phyloP scores from a whole-genome alignment of 2,113 vertebrate species.

The Entomyzon cyanotis region DNA sequence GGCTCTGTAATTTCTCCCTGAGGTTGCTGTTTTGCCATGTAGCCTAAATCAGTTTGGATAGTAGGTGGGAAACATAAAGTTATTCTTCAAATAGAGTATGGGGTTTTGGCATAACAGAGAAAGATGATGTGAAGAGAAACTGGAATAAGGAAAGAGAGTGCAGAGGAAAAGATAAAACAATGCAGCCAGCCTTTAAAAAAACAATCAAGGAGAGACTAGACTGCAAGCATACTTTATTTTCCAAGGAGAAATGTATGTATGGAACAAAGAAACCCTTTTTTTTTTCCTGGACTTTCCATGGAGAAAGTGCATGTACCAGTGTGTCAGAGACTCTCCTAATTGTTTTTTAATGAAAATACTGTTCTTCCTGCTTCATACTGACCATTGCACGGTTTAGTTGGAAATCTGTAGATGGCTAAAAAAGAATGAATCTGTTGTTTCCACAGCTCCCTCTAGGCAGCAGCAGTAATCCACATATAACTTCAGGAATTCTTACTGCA shows the following conservation, averaged over 20 bases:
- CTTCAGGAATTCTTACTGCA: background rate
- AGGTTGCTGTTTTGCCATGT: background rate
- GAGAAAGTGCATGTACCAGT: background rate
- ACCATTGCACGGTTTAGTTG: background rate
- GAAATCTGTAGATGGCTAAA: background rate
- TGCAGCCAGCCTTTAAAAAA: background rate
- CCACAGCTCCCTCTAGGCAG: conserved; percentile 36
- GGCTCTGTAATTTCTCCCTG: background rate
- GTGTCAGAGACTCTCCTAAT: background rate
- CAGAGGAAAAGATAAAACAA: background rate
- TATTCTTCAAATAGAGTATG: background rate
- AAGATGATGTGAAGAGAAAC: background rate
- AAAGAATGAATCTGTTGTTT: background rate
- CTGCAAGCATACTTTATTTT: background rate
- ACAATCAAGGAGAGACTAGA: background rate
- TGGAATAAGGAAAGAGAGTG: background rate
- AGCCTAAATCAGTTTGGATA: background rate
- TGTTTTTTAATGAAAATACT: background rate
- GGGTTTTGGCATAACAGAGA: background rate
- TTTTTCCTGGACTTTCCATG: background rate
- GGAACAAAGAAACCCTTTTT: accelerated
- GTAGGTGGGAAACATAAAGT: background rate
- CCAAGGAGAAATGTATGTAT: background rate
- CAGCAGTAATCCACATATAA: background rate
- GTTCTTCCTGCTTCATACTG: background rate